phyloP scores from a whole-genome alignment of 2,888 invertebrate species.

The Zygogramma bicolorata region DNA sequence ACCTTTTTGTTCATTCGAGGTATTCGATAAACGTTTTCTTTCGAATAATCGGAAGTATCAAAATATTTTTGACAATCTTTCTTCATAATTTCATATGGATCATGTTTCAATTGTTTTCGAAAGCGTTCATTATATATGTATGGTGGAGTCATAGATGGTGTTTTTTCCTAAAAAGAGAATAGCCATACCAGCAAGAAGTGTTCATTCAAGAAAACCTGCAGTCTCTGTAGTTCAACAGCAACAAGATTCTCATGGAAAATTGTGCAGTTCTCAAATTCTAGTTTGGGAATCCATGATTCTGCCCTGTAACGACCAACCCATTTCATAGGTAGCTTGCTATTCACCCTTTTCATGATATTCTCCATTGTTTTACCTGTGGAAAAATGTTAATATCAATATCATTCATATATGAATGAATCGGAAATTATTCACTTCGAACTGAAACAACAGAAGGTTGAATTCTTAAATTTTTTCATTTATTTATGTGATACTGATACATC shows the following conservation, averaged over 20 bases:
- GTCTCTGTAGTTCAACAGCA: conserved; percentile 37
- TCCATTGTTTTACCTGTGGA: conserved; percentile 38
- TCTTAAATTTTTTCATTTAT: no score
- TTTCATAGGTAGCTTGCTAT: conserved; percentile 33
- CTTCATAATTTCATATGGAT: conserved; percentile 38
- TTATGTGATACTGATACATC: no score
- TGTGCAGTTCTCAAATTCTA: conserved; percentile 42
- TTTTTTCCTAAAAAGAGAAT: conserved; percentile 49
- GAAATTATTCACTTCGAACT: no score
- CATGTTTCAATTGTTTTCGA: conserved; percentile 5
- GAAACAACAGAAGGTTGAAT: no score
- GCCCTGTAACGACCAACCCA: conserved; percentile 35
- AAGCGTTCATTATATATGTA: conserved; percentile 39
- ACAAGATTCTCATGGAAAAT: conserved; percentile 37
- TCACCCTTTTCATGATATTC: conserved; percentile 36
- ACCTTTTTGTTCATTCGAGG: conserved; percentile 56
- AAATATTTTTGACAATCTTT: conserved; percentile 33
- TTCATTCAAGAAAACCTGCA: conserved; percentile 43
- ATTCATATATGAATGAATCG: no score
- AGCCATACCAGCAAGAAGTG: conserved; percentile 45
- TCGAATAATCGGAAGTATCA: conserved; percentile 52
- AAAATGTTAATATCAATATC: background rate
- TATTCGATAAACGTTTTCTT: conserved; percentile 51
- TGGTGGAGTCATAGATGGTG: conserved; percentile 47
- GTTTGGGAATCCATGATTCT: conserved; percentile 35